These are phyloP conservation scores for Cephus sareptanus DNA, from an alignment of 2,888 invertebrate species.

Conservation along the genomic window DNA sequence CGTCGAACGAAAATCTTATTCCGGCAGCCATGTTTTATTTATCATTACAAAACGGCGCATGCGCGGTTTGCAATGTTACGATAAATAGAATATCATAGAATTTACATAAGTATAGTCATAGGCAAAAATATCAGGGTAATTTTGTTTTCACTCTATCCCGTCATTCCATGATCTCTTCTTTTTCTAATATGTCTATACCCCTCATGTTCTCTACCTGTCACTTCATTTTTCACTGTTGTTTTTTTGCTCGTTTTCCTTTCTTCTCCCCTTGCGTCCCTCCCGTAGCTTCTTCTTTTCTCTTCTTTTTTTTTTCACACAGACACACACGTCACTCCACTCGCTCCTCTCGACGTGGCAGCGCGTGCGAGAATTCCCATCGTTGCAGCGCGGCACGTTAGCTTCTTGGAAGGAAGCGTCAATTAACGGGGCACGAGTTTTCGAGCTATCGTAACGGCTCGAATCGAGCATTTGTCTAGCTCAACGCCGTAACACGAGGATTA, in stretches of 20 bases:
- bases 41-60: conserved; percentile 4
- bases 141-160: neutral
- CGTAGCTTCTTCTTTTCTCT: neutral
- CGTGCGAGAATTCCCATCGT: neutral
- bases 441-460: neutral
- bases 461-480: neutral
- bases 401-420: neutral
- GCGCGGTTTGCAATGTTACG: neutral
- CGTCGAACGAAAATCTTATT: neutral
- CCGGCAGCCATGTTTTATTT: neutral
- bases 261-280: too few relatives aligned
- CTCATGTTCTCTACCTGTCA: neutral
- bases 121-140: neutral
- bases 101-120: neutral
- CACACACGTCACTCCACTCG: neutral
- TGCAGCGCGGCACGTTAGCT: neutral
- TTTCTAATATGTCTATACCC: neutral
- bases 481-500: neutral
- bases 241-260: neutral
- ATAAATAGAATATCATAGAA: neutral
- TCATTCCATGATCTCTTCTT: neutral
- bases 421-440: neutral
- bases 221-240: neutral
- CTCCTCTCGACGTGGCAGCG: neutral
- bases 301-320: neutral